Evolutionary conservation across 2,113 vertebrate species (phyloP).

Genomic region (Cyprinodon variegatus): DNA sequence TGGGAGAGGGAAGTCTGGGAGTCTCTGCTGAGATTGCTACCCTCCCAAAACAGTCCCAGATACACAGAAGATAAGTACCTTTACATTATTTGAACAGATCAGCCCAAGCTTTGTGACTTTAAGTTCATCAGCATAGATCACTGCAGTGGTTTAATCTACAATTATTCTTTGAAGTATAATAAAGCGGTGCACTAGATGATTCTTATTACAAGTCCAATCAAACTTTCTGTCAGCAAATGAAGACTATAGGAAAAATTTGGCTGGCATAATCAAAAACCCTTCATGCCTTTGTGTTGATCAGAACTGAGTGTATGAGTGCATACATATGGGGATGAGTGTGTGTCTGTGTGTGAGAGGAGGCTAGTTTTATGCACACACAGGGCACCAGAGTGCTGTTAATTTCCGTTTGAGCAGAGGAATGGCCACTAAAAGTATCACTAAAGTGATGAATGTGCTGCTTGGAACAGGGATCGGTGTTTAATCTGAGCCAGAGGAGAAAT

Average conservation of each 20-base stretch:
- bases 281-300: conserved; percentile 18
- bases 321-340: neutral
- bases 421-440: conserved; percentile 72
- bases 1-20: no score
- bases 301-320: neutral
- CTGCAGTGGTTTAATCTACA: conserved; percentile 41
- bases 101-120: neutral
- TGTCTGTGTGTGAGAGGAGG: conserved; percentile 3
- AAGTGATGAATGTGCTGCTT: conserved; percentile 70
- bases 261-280: conserved; percentile 23
- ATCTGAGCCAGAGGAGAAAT: conserved; percentile 74
- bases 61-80: no score
- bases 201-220: conserved; percentile 19
- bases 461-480: conserved; percentile 68
- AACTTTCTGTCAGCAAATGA: neutral
- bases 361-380: conserved; percentile 33
- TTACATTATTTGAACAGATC: neutral
- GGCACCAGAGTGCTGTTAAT: conserved; percentile 71
- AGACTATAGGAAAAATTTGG: neutral
- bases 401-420: conserved; percentile 63
- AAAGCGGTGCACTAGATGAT: neutral
- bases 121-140: conserved; percentile 47
- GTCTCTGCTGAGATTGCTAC: no score
- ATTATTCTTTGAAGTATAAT: conserved; percentile 15
- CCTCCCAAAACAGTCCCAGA: no score